Evolutionary conservation across 2,113 vertebrate genomes (phyloP).

Genomic region (Sphyrna mokarran): DNA sequence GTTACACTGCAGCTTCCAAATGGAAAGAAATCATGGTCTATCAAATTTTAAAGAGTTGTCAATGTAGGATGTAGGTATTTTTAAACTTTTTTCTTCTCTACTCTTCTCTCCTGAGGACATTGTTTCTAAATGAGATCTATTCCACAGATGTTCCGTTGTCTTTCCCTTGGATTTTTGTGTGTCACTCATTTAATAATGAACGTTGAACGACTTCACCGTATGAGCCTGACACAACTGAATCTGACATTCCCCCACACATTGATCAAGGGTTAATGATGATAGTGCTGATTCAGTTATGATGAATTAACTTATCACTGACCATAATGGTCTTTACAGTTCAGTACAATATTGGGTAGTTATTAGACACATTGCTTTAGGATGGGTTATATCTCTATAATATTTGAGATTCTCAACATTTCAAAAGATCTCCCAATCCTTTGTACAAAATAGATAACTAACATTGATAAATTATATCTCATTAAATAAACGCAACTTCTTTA

Average conservation of each 20-base stretch:
- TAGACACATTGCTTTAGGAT: neutral
- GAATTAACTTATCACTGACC: neutral
- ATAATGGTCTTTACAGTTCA: neutral
- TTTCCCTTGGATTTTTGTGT: neutral
- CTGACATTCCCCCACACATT: neutral
- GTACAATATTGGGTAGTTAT: neutral
- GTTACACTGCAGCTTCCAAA: neutral
- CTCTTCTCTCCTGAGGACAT: neutral
- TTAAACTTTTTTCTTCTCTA: neutral
- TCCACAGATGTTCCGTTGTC: neutral
- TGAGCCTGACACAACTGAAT: neutral
- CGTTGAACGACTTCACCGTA: neutral
- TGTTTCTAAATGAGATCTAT: neutral
- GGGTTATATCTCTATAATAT: neutral
- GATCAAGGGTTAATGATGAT: neutral
- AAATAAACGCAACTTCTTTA: neutral
- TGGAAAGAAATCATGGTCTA: neutral
- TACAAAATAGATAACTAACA: neutral
- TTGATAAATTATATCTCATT: neutral
- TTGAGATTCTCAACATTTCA: neutral
- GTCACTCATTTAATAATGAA: neutral
- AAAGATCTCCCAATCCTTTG: neutral
- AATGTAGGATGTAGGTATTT: neutral
- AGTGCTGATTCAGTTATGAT: neutral
- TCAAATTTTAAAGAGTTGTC: neutral